Percentiles rank a stretch among this genome's conserved stretches.
Conservation (phyloP, 2,113 vertebrate genomes). For the Engystomops pustulosus region DNA sequence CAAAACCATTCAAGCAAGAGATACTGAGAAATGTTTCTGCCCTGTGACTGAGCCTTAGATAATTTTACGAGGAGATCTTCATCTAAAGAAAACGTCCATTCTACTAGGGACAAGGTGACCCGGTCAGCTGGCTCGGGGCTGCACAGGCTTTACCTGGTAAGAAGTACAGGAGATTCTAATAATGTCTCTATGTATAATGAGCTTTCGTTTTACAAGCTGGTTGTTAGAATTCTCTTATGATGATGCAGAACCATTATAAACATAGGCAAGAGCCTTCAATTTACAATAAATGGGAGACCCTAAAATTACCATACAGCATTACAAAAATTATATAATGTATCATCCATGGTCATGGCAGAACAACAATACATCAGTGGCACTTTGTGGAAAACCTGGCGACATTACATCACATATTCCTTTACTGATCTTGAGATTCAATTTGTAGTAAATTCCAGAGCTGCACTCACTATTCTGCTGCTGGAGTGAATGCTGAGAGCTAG, state of each 20-base stretch:
- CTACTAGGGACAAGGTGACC: slow-evolving; percentile 29
- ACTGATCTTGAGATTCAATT: too few relatives aligned
- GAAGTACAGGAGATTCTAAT: not conserved
- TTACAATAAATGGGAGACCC: not conserved
- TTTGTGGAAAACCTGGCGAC: too few relatives aligned
- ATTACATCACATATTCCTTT: too few relatives aligned
- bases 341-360: not conserved
- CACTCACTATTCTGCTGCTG: too few relatives aligned
- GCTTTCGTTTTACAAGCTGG: not conserved
- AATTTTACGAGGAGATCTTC: slow-evolving; percentile 2
- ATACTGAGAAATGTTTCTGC: slow-evolving; percentile 25
- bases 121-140: not conserved
- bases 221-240: not conserved
- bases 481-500: too few relatives aligned
- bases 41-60: slow-evolving; percentile 5
- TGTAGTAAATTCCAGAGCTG: too few relatives aligned
- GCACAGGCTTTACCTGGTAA: not conserved
- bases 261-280: not conserved
- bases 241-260: not conserved
- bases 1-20: slow-evolving; percentile 32
- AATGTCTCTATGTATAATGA: slow-evolving; percentile 4
- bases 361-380: too few relatives aligned
- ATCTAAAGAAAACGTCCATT: not conserved
- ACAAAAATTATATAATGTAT: not conserved
- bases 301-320: not conserved